These are phyloP conservation scores for Podilymbus podiceps DNA, from an alignment of 2,113 vertebrate genomes.

Conservation along the genomic window DNA sequence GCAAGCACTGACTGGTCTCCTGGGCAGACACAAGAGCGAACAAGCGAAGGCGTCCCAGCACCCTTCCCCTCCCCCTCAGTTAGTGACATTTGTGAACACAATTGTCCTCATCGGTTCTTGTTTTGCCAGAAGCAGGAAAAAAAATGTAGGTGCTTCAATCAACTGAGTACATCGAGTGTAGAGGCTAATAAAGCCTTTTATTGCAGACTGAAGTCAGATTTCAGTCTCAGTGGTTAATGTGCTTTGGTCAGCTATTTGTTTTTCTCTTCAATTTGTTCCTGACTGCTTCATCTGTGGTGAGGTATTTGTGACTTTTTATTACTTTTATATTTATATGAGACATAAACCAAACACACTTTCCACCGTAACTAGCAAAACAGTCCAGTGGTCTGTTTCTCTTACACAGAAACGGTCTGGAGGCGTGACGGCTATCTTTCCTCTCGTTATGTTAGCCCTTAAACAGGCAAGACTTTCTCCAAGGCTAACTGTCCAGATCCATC, in stretches of 20 bases:
- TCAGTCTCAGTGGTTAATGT: background rate
- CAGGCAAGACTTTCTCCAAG: slow-evolving; percentile 6
- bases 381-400: slow-evolving; percentile 32
- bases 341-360: slow-evolving; percentile 45
- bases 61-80: background rate
- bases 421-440: background rate
- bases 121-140: background rate
- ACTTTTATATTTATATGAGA: slow-evolving; percentile 45
- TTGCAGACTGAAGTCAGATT: background rate
- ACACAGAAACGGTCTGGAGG: background rate
- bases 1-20: background rate
- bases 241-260: slow-evolving; percentile 36
- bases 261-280: slow-evolving; percentile 31
- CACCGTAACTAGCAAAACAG: slow-evolving; percentile 2
- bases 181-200: background rate
- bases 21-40: background rate
- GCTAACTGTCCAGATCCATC: background rate
- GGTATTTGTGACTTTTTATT: slow-evolving; percentile 46
- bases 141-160: background rate
- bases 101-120: background rate
- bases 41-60: background rate
- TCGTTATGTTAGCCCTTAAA: background rate
- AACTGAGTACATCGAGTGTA: background rate
- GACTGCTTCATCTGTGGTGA: background rate
- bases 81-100: rapidly evolving